Evolutionary conservation across 2,797 vertebrate genomes (phyloP), one percentile per base, ranked within the genome.

Genomic region (Borostomias antarcticus): DNA sequence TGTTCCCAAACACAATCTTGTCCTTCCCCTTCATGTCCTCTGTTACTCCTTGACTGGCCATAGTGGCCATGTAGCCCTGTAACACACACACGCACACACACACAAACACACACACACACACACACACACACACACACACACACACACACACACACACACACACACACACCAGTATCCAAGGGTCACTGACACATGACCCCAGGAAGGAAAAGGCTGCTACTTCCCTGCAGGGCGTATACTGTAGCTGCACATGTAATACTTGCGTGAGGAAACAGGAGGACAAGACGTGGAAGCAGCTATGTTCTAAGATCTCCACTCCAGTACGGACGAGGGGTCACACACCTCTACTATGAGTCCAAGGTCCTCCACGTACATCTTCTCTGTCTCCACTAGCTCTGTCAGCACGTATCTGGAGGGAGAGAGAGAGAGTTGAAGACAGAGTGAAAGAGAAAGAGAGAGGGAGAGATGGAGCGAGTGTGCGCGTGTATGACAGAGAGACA

Each of bases 1-100:
- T 96, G 89, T 98, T 98, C 86, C 97, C 97, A 79, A 98, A 98
- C 35, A 98, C 95, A 70, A 98, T 98, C 89, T 96, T 97, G 90
- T 98, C 96, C 86, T 96, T 98, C 58, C 95, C 96, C 78, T 94
- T 96, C 93, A 98, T 93, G 82, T 96, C 95, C 59, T 98, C 97
- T 0, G 97, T 96, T 62, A 97, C 93, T 0, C 95, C 96, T 48
- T 96, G 94, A 85, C 89, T 95, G 52, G 93, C 90, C 96, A 98
- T 98, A n/a, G 94, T 93, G 64, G 91, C 89, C 94, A 98, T 96
- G 80, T 98, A 98, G 73, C 96, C 96, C 96, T 98, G 62, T 19
- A 33, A 26, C 28, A 45, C 5, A 25, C 19, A 67, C 48, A 65
- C 26, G 59, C 19, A 66, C n/a, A 43, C 50, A 60, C 56, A 60